A percentile compares a stretch with the other conserved stretches of the same genome.
Evolutionary conservation across 2,888 invertebrate genomes (phyloP).

Genomic region (Beris chalybata): DNA sequence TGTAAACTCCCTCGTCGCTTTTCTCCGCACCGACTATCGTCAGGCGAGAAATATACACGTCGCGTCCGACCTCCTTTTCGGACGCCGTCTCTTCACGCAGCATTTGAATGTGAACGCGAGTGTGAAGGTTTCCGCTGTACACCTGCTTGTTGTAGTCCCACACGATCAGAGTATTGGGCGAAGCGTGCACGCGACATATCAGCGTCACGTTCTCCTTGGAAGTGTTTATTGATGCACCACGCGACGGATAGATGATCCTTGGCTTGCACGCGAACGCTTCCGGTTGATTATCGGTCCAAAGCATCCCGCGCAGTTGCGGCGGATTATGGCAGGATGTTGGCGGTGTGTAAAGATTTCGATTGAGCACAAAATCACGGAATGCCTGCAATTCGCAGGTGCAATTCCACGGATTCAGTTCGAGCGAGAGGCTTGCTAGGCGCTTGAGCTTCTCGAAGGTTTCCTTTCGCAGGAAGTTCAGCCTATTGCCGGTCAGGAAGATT

Average conservation of each 20-base stretch:
- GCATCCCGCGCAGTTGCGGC: conserved; percentile 65
- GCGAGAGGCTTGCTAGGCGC: conserved; percentile 71
- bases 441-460: conserved; percentile 67
- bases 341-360: conserved; percentile 74
- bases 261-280: conserved; percentile 82
- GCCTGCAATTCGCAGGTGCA: conserved; percentile 82
- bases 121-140: conserved; percentile 42
- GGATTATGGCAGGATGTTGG: conserved; percentile 76
- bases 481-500: conserved; percentile 73
- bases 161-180: conserved; percentile 73
- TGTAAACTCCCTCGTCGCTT: conserved; percentile 72
- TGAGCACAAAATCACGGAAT: conserved; percentile 76
- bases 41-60: conserved; percentile 54
- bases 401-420: conserved; percentile 83
- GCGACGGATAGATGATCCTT: conserved; percentile 67
- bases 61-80: conserved; percentile 45
- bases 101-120: conserved; percentile 48
- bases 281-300: conserved; percentile 69
- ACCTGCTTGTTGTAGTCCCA: conserved; percentile 67
- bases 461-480: conserved; percentile 66
- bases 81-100: conserved; percentile 44
- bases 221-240: conserved; percentile 63
- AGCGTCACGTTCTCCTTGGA: conserved; percentile 71
- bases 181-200: conserved; percentile 73
- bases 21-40: conserved; percentile 66